Base-by-base conservation (phyloP, 2,113 vertebrate species). In the Sylvia atricapilla region DNA sequence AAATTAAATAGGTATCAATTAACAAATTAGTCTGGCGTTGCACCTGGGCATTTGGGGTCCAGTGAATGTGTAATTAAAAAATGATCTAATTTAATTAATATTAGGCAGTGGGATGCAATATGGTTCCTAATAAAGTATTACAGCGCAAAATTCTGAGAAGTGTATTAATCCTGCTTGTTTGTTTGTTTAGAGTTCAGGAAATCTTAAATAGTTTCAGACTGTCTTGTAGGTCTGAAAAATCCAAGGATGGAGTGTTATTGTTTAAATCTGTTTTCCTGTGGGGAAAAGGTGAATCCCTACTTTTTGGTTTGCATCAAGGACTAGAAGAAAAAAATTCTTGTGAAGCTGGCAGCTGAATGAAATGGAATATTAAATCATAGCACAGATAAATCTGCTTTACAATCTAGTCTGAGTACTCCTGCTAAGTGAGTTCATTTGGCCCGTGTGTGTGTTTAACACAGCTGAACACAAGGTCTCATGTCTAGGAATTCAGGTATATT, bases 311-410 rank as follows among this genome's bases (percentile, higher is more conserved):
- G 23, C 50, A 21, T 46, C n/a, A 70, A 11, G 37, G 28, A 58
- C 6, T 33, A 30, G 8, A 33, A 55, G 28, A 63, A 58, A 93
- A 93, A 84, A 44, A 44, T 3, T 30, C 23, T 49, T 92, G 39
- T 90, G 53, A 83, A 72, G 43, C 15, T 77, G 3, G 3, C 20
- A 56, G 72, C 37, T 60, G 62, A 94, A 90, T 86, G 75, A 94
- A 94, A 85, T 83, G 44, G 67, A 92, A 92, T 93, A 90, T 85
- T 90, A 90, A 82, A 85, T 68, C 73, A 92, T 2, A 76, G 50
- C 76, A 80, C 15, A 76, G 75, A 88, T 68, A 92, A 85, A 85
- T 86, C 44, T 83, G 44, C 52, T 94, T 69, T 86, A 80, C 50
- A 73, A 2, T 69, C 46, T 58, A 49, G 50, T n/a, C 67, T 86